A percentile compares a stretch with the other conserved stretches of the same genome.
These are phyloP conservation scores for Nowickia ferox DNA, from an alignment of 2,888 invertebrate genomes.

Conservation along the genomic window DNA sequence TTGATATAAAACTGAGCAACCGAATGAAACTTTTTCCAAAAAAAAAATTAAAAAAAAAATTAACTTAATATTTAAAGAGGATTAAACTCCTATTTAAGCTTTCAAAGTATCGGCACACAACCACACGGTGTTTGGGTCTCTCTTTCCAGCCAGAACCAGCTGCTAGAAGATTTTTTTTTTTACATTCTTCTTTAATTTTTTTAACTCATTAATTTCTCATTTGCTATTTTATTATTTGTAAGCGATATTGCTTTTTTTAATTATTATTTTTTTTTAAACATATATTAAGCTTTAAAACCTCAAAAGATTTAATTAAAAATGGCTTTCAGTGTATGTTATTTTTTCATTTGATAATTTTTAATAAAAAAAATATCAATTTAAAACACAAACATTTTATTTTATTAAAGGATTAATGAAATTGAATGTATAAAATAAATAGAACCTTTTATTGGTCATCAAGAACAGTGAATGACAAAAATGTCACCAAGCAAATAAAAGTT, in stretches of 20 bases:
- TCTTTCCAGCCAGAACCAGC: too few relatives aligned
- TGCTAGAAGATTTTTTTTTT: too few relatives aligned
- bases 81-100: too few relatives aligned
- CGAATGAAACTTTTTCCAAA: neutral
- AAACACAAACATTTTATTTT: constrained; percentile 1
- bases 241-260: neutral
- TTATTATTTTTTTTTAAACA: too few relatives aligned
- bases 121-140: too few relatives aligned
- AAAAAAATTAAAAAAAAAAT: too few relatives aligned
- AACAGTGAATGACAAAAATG: neutral
- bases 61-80: too few relatives aligned
- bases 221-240: neutral
- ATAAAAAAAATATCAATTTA: constrained; percentile 22
- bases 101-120: too few relatives aligned
- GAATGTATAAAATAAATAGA: neutral
- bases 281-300: constrained; percentile 1
- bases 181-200: neutral
- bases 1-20: neutral
- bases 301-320: constrained; percentile 53
- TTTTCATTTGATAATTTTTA: constrained; percentile 6
- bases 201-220: neutral
- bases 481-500: too few relatives aligned
- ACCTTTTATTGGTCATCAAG: too few relatives aligned
- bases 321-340: neutral
- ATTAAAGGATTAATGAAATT: constrained; percentile 2